A percentile compares a stretch with the other conserved stretches of the same genome.
phyloP scores from a whole-genome alignment of 2,888 invertebrate genomes.

The Craniophora ligustri region DNA sequence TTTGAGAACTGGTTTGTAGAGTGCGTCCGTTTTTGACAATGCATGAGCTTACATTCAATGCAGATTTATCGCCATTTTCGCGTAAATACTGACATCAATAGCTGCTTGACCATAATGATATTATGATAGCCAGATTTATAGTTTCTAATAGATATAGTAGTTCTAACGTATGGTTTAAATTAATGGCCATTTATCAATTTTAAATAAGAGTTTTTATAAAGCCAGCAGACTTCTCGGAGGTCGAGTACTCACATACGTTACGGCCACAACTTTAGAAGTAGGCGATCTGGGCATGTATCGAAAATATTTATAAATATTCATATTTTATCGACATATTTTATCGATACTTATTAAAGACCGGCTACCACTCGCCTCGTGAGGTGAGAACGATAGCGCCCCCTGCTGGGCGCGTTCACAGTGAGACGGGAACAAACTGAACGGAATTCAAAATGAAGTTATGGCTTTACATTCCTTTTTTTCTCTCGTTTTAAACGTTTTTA shows the following conservation, averaged over 20 bases:
- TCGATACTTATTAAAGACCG: slow-evolving; percentile 88
- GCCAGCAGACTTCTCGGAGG: slow-evolving; percentile 31
- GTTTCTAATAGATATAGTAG: slow-evolving; percentile 56
- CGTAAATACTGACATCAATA: slow-evolving; percentile 68
- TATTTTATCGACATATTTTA: slow-evolving; percentile 87
- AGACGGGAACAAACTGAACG: slow-evolving; percentile 84
- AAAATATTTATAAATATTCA: slow-evolving; percentile 88
- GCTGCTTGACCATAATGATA: slow-evolving; percentile 63
- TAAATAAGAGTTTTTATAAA: slow-evolving; percentile 41
- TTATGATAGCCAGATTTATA: slow-evolving; percentile 66
- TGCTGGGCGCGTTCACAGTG: slow-evolving; percentile 83
- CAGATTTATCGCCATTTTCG: slow-evolving; percentile 73
- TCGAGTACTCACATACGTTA: slow-evolving; percentile 22
- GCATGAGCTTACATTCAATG: slow-evolving; percentile 68
- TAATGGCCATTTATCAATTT: slow-evolving; percentile 50
- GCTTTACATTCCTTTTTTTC: slow-evolving; percentile 78
- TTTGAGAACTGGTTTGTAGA: slow-evolving; percentile 72
- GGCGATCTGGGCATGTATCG: slow-evolving; percentile 70
- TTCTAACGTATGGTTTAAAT: slow-evolving; percentile 32
- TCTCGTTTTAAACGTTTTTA: slow-evolving; percentile 74
- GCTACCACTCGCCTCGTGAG: slow-evolving; percentile 88
- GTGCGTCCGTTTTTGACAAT: slow-evolving; percentile 66
- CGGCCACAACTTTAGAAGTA: slow-evolving; percentile 49
- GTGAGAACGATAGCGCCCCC: slow-evolving; percentile 88
- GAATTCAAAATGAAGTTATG: slow-evolving; percentile 88